phyloP scores from a whole-genome alignment of 2,797 vertebrate genomes.

The Myripristis murdjan region DNA sequence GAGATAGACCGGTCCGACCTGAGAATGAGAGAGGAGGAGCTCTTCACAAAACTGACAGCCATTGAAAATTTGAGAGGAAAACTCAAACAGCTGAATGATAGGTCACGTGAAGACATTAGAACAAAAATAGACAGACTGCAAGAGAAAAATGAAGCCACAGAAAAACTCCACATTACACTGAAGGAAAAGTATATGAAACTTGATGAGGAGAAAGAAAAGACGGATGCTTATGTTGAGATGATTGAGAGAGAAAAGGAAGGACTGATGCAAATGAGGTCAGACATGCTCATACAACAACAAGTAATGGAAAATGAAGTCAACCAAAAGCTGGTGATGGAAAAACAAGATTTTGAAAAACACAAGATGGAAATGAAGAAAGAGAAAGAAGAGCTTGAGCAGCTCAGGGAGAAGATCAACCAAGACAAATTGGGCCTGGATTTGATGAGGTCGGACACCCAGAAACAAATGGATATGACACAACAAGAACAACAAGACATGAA shows the following conservation, averaged over 20 bases:
- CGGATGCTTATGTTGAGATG: not conserved
- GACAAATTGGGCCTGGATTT: not conserved
- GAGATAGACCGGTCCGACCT: not conserved
- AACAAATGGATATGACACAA: conserved; percentile 13
- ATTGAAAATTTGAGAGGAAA: not conserved
- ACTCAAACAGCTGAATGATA: conserved; percentile 9
- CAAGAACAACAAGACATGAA: not conserved
- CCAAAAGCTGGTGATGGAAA: not conserved
- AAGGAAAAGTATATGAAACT: not conserved
- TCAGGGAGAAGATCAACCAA: too few species aligned
- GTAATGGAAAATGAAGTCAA: not conserved
- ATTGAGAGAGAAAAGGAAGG: not conserved
- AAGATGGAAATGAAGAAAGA: not conserved
- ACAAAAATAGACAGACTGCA: not conserved
- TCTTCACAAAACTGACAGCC: not conserved
- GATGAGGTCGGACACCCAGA: conserved; percentile 7
- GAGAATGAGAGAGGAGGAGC: not conserved
- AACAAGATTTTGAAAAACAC: not conserved
- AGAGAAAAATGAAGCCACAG: conserved; percentile 16
- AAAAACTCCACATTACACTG: not conserved
- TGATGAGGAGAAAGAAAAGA: conserved; percentile 5
- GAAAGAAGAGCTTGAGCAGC: not conserved
- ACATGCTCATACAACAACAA: not conserved
- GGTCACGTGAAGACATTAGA: not conserved
- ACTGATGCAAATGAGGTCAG: not conserved